Evolutionary conservation across 1,140 invertebrate species (phyloP), one percentile per base, ranked within the genome.

Genomic region (Holotrichia oblita): DNA sequence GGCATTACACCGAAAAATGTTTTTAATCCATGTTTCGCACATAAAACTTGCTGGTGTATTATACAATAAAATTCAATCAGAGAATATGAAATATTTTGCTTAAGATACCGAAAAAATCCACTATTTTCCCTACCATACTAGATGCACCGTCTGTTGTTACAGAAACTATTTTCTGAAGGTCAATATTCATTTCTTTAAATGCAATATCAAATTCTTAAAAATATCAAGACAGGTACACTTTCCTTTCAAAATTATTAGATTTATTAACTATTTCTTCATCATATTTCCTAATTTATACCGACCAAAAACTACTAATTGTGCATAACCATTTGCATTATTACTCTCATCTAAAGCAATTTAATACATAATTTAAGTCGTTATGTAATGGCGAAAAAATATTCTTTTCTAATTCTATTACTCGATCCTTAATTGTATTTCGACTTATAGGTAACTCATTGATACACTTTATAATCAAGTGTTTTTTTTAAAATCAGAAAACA

Each of bases 361-460:
- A 34, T 34, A 34, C 27, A 34, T 34, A 72, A 72, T 72, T 72
- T n/a, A 72, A 72, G 34, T 73, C 72, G 10, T 73, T 73, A 34
- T 40, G 24, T 73, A 73, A 40, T 59, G 81, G 78, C 77, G 79
- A 40, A 78, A 27, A 78, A 81, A 81, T 22, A 80, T 81, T 79
- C 80, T 73, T 73, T 0, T 79, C 81, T 80, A 83, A 77, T 77
- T 79, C 78, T 73, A 81, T 59, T 20, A 80, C 79, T 81, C 48
- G 76, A 48, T 80, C 79, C 76, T 83, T 83, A 77, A 81, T 80
- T 74, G 81, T 81, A 72, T 82, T 81, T 74, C 78, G 79, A 69
- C 77, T 59, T 64, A 82, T 48, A 77, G 76, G 80, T 75, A 77
- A 59, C 59, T 81, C 74, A 73, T 81, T 81, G 0, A 81, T 79